phyloP scores from a whole-genome alignment of 2,888 invertebrate species.

The Ypsolopha sequella region DNA sequence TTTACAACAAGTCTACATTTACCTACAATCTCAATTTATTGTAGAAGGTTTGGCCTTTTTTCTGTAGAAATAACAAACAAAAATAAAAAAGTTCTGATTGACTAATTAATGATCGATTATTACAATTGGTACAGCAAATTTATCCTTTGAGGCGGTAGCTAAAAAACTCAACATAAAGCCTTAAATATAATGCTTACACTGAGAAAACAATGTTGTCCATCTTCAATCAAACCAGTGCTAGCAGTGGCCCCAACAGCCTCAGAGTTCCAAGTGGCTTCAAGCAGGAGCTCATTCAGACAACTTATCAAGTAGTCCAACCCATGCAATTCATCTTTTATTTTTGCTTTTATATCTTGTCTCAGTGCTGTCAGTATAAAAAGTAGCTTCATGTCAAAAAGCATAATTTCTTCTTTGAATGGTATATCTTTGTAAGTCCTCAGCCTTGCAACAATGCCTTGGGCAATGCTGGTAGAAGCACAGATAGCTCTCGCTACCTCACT shows the following conservation, averaged over 20 bases:
- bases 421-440: slow-evolving; percentile 77
- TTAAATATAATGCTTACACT: slow-evolving; percentile 23
- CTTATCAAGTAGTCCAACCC: slow-evolving; percentile 78
- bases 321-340: slow-evolving; percentile 76
- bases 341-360: slow-evolving; percentile 75
- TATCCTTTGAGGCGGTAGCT: not conserved
- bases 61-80: not conserved
- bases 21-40: too few relatives aligned
- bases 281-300: slow-evolving; percentile 75
- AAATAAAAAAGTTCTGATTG: not conserved
- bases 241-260: slow-evolving; percentile 24
- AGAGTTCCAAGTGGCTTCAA: slow-evolving; percentile 33
- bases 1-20: too few relatives aligned
- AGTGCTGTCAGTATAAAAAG: slow-evolving; percentile 91
- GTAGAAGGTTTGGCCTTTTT: too few relatives aligned
- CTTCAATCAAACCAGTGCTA: slow-evolving; percentile 21
- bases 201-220: slow-evolving; percentile 25
- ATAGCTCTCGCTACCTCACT: slow-evolving; percentile 49
- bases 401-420: slow-evolving; percentile 76
- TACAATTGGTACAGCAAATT: too few relatives aligned
- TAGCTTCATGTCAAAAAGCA: slow-evolving; percentile 89
- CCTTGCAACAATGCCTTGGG: slow-evolving; percentile 80
- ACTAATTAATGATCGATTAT: too few relatives aligned
- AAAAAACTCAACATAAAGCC: not conserved
- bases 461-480: slow-evolving; percentile 71